Percentiles rank a stretch among this genome's conserved stretches.
Evolutionary conservation across 2,888 invertebrate species (phyloP).

Genomic region (Troglohyphantes excavatus): DNA sequence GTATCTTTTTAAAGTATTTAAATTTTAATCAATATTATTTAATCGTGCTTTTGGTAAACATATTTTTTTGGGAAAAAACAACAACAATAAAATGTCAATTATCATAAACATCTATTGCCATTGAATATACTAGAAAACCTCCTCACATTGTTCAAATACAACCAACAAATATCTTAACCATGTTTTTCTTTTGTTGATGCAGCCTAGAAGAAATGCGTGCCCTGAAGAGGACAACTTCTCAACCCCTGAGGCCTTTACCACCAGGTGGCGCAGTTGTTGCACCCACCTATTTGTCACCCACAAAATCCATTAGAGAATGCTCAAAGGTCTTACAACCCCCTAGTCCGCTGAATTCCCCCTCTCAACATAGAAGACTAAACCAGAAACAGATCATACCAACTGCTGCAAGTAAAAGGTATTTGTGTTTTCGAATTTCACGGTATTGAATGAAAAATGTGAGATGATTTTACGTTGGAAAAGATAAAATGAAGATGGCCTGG

Average conservation of each 20-base stretch:
- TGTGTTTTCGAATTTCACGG: too few relatives aligned
- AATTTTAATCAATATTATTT: not conserved
- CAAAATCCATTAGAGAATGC: slow-evolving; percentile 77
- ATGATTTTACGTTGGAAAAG: too few relatives aligned
- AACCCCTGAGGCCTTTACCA: slow-evolving; percentile 76
- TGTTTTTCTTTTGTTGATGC: too few relatives aligned
- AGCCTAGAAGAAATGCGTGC: slow-evolving; percentile 77
- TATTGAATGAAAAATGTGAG: too few relatives aligned
- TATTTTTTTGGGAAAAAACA: too few relatives aligned
- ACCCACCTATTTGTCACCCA: slow-evolving; percentile 78
- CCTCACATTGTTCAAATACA: too few relatives aligned
- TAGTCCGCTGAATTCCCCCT: slow-evolving; percentile 59
- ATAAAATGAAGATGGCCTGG: too few relatives aligned
- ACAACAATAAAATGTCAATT: too few relatives aligned
- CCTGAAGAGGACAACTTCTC: slow-evolving; percentile 76
- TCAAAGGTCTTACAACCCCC: slow-evolving; percentile 37
- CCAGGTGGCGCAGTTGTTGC: slow-evolving; percentile 58
- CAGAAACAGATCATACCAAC: slow-evolving; percentile 59
- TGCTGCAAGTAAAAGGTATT: slow-evolving; percentile 72
- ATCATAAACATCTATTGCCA: too few relatives aligned
- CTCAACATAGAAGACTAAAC: slow-evolving; percentile 55
- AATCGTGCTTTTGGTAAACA: not conserved
- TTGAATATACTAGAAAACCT: too few relatives aligned
- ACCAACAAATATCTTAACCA: too few relatives aligned
- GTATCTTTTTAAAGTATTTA: not conserved